A percentile compares a stretch with the other conserved stretches of the same genome.
These are phyloP conservation scores for Nomada fabriciana DNA, from an alignment of 2,888 invertebrate genomes.

Conservation along the genomic window DNA sequence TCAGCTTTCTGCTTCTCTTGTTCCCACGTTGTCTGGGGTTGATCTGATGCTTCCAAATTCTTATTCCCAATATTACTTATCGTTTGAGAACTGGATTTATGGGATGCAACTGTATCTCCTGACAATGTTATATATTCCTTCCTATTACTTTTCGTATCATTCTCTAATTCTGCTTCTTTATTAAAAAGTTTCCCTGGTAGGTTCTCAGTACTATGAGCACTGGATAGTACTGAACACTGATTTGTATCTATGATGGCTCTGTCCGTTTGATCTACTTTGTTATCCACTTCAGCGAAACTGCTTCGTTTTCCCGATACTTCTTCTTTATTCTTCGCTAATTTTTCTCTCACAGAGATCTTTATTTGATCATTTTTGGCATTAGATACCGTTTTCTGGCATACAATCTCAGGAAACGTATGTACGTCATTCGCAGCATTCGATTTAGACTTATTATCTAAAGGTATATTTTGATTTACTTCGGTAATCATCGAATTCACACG, in stretches of 20 bases:
- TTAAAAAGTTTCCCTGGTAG: slow-evolving; percentile 55
- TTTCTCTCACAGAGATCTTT: slow-evolving; percentile 77
- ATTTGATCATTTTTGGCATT: slow-evolving; percentile 82
- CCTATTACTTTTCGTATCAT: slow-evolving; percentile 52
- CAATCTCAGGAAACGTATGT: slow-evolving; percentile 61
- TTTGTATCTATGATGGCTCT: slow-evolving; percentile 62
- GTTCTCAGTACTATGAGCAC: slow-evolving; percentile 63
- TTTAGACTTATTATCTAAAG: slow-evolving; percentile 69
- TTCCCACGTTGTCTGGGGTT: slow-evolving; percentile 81
- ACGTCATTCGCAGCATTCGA: slow-evolving; percentile 68
- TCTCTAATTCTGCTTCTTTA: slow-evolving; percentile 61
- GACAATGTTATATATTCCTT: slow-evolving; percentile 57
- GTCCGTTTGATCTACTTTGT: slow-evolving; percentile 69
- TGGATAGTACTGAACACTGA: slow-evolving; percentile 57
- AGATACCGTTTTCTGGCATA: slow-evolving; percentile 75
- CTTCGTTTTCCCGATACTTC: slow-evolving; percentile 78
- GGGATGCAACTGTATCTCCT: slow-evolving; percentile 32
- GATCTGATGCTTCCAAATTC: slow-evolving; percentile 54
- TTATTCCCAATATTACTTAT: slow-evolving; percentile 49
- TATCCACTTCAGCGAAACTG: slow-evolving; percentile 76
- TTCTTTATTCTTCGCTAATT: slow-evolving; percentile 77
- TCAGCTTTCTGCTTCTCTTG: slow-evolving; percentile 82
- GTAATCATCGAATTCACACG: slow-evolving; percentile 49
- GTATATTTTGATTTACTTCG: slow-evolving; percentile 64
- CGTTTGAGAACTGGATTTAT: slow-evolving; percentile 42